phyloP scores from a whole-genome alignment of 2,797 vertebrate genomes.

The Limnodromus scolopaceus region DNA sequence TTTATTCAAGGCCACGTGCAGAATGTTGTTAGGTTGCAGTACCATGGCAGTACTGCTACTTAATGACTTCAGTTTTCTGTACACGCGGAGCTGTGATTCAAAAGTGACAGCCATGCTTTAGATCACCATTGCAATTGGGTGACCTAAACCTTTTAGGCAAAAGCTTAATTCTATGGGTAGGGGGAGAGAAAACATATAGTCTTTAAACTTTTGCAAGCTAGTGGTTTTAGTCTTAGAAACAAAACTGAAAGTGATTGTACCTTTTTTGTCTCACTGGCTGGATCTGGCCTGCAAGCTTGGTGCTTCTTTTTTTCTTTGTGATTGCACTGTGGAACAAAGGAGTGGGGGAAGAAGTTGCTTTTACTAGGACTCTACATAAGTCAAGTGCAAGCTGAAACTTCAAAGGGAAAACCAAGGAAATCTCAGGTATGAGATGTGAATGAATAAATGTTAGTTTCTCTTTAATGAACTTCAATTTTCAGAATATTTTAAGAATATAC shows the following conservation, averaged over 20 bases:
- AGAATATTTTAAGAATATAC: not conserved
- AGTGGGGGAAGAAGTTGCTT: too few relatives aligned
- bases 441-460: not conserved
- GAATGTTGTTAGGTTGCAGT: not conserved
- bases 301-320: not conserved
- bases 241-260: not conserved
- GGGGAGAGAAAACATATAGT: not conserved
- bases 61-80: not conserved
- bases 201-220: not conserved
- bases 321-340: too few relatives aligned
- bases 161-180: not conserved
- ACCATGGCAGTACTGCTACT: not conserved
- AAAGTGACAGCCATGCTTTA: not conserved
- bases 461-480: not conserved
- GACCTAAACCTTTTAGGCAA: not conserved
- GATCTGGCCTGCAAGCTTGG: not conserved
- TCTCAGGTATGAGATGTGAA: not conserved
- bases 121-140: not conserved
- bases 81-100: not conserved
- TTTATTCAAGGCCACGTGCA: fast-evolving
- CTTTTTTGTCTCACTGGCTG: not conserved
- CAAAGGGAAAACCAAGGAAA: not conserved
- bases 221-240: not conserved
- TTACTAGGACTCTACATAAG: too few relatives aligned
- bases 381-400: not conserved